A percentile compares a stretch with the other conserved stretches of the same genome.
Conservation (phyloP, 2,113 vertebrate genomes). For the Charina bottae region DNA sequence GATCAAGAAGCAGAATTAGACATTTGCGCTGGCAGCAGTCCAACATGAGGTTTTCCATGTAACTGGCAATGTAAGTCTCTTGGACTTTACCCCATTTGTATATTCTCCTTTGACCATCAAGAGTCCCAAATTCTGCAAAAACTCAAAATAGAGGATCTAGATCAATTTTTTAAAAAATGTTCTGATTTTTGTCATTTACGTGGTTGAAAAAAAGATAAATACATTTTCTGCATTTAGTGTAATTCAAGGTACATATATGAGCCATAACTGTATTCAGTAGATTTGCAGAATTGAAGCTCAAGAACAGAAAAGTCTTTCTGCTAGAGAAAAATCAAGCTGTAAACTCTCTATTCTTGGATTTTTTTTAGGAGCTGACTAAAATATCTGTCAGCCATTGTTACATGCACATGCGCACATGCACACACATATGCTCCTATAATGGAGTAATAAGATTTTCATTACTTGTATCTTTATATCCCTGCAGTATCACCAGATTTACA, state of each 20-base stretch:
- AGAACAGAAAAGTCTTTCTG: background rate
- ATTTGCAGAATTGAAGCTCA: background rate
- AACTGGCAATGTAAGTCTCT: background rate
- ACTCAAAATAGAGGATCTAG: background rate
- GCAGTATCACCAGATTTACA: background rate
- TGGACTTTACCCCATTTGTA: background rate
- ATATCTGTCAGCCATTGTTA: slow-evolving; percentile 11
- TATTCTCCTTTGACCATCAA: background rate
- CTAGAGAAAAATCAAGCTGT: background rate
- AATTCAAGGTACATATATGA: background rate
- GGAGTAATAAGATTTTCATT: background rate
- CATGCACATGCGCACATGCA: background rate
- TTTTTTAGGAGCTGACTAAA: background rate
- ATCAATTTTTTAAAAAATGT: background rate
- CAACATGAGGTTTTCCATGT: background rate
- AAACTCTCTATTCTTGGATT: background rate
- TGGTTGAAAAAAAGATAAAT: background rate
- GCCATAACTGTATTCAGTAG: background rate
- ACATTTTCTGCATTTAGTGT: background rate
- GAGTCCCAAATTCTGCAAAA: background rate
- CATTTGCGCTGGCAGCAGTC: background rate
- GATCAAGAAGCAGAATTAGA: background rate
- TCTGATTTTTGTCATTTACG: slow-evolving; percentile 4
- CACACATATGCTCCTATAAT: background rate
- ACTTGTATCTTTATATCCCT: slow-evolving; percentile 2